Evolutionary conservation across 2,888 invertebrate genomes (phyloP).

Genomic region (Crepidodera aurea): DNA sequence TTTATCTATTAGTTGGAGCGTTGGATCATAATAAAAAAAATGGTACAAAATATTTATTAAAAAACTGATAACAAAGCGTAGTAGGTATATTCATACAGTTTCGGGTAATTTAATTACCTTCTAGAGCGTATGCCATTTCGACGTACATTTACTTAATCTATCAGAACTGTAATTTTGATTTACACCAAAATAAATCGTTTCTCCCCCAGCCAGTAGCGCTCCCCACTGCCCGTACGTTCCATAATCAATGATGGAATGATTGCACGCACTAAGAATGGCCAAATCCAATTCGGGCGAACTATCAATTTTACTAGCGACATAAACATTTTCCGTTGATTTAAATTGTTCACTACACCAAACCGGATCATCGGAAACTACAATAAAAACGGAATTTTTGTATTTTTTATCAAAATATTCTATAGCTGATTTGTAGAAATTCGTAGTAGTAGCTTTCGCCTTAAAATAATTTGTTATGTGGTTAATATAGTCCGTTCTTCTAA

Average conservation of each 20-base stretch:
- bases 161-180: slow-evolving; percentile 57
- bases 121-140: neutral
- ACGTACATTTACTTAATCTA: slow-evolving; percentile 50
- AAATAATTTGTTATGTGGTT: slow-evolving; percentile 62
- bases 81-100: too few species aligned
- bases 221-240: slow-evolving; percentile 66
- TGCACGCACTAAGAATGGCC: slow-evolving; percentile 63
- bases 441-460: slow-evolving; percentile 54
- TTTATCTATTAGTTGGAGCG: too few species aligned
- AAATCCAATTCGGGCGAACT: slow-evolving; percentile 61
- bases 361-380: slow-evolving; percentile 64
- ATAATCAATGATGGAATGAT: slow-evolving; percentile 65
- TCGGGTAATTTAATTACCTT: too few species aligned
- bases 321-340: slow-evolving; percentile 56
- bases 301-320: slow-evolving; percentile 57
- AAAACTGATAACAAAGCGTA: too few species aligned
- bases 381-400: slow-evolving; percentile 58
- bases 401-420: slow-evolving; percentile 61
- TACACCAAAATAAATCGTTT: slow-evolving; percentile 62
- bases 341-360: slow-evolving; percentile 61
- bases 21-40: too few species aligned
- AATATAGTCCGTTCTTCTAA: slow-evolving; percentile 67
- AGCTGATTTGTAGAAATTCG: slow-evolving; percentile 58
- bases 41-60: too few species aligned
- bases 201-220: slow-evolving; percentile 63